Evolutionary conservation across 92 coral and sea anemone species (phyloP), one percentile per base, ranked within the genome.

Genomic region (Actinostola sp.): DNA sequence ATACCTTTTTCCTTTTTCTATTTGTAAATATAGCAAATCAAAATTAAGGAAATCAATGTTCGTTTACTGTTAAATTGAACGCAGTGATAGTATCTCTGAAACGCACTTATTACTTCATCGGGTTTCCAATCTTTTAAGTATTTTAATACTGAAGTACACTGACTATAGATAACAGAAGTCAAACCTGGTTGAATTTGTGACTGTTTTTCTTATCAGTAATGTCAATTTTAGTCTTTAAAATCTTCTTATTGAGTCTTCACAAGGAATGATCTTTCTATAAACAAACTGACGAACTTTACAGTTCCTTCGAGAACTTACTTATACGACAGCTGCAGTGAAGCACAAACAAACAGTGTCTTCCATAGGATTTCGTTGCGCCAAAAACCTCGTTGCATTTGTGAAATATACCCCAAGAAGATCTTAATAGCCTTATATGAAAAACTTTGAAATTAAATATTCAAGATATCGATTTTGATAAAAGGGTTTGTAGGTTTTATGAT

Each of bases 171-270:
- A 68, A 51, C 45, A 30, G 21, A 71, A 71, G 66, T 44, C 66
- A 71, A 59, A 73, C 44, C 12, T 24, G 25, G 5, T 20, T 38
- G 20, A 28, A 24, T 43, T 74, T 35, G 48, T 32, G n/a, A n/a
- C n/a, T 34, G 61, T 50, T 63, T 63, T 54, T 36, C 81, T 64
- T 63, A 75, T 75, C 81, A 75, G 65, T 16, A 25, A 21, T 53
- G 55, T 63, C 65, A 63, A 75, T 75, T 63, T 24, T 33, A 39
- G 27, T 38, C 70, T 32, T 9, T 48, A 17, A 7, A 8, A 7
- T 3, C 4, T 3, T 48, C n/a, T 39, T 39, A 7, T 39, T 14
- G n/a, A n/a, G n/a, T n/a, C n/a, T n/a, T n/a, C n/a, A n/a, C n/a
- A n/a, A n/a, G n/a, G n/a, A n/a, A n/a, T n/a, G n/a, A n/a, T n/a